Conservation (phyloP, 2,888 invertebrate species). For the Liopterus haemorrhoidalis region DNA sequence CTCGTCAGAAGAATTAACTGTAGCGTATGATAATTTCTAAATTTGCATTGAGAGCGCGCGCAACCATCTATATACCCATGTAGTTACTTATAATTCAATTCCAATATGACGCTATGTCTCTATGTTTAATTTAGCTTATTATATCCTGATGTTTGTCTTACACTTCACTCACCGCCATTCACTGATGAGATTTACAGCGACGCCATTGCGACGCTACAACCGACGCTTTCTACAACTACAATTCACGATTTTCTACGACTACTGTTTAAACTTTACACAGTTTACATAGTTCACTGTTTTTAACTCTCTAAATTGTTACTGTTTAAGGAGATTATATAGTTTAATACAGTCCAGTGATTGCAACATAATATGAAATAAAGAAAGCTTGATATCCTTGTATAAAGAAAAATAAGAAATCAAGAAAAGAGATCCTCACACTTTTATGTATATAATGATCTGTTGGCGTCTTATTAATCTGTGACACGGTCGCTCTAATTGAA, state of each 20-base stretch:
- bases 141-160: slow-evolving; percentile 42
- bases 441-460: too few relatives aligned
- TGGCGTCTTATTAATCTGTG: too few relatives aligned
- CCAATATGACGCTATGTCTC: slow-evolving; percentile 38
- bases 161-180: slow-evolving; percentile 40
- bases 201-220: slow-evolving; percentile 15
- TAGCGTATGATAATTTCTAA: slow-evolving; percentile 39
- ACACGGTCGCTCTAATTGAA: too few relatives aligned
- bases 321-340: too few relatives aligned
- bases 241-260: slow-evolving; percentile 11
- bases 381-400: too few relatives aligned
- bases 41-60: slow-evolving; percentile 39
- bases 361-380: too few relatives aligned
- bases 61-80: slow-evolving; percentile 37
- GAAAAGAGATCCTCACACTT: too few relatives aligned
- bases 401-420: too few relatives aligned
- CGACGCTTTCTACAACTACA: slow-evolving; percentile 1
- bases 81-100: slow-evolving; percentile 41
- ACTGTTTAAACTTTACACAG: too few relatives aligned
- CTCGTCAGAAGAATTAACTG: slow-evolving; percentile 35
- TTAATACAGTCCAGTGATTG: too few relatives aligned
- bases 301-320: too few relatives aligned
- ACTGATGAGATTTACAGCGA: slow-evolving; percentile 42
- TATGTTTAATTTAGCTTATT: slow-evolving; percentile 43
- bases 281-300: too few relatives aligned